Conservation (phyloP, 1,140 invertebrate genomes). For the Sycophila sp. region DNA sequence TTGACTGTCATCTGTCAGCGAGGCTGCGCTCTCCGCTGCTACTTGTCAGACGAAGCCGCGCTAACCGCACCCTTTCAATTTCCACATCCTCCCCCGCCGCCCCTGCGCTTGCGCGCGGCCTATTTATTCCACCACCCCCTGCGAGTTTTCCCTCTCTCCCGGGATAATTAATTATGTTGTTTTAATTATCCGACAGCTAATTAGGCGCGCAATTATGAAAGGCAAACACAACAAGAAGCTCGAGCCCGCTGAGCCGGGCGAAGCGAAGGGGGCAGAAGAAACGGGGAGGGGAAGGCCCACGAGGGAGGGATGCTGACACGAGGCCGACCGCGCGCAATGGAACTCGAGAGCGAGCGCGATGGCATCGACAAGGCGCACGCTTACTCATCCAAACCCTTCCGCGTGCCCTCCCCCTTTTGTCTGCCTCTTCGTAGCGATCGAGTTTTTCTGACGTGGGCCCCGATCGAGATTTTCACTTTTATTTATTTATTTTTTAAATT, state of each 20-base stretch:
- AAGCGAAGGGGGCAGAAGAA: neutral
- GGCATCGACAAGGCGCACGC: neutral
- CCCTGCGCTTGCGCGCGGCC: neutral
- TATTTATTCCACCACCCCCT: neutral
- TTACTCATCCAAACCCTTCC: neutral
- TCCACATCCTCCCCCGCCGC: conserved; percentile 1
- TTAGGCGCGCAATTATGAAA: conserved; percentile 54
- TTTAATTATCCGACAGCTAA: conserved; percentile 55
- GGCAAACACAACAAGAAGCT: conserved; percentile 48
- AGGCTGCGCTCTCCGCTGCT: neutral
- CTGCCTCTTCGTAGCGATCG: neutral
- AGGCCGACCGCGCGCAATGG: neutral
- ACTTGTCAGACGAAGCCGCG: neutral
- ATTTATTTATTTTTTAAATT: neutral
- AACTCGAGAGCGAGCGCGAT: neutral
- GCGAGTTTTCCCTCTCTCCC: conserved; percentile 19
- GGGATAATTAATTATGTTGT: conserved; percentile 55
- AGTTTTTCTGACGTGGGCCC: neutral
- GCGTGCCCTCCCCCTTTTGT: neutral
- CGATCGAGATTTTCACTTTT: no score
- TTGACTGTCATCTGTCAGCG: conserved; percentile 10
- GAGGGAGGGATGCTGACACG: conserved; percentile 6
- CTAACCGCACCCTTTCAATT: conserved; percentile 3
- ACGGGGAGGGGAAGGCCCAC: no score
- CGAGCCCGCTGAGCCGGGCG: neutral